Percentiles rank a stretch among this genome's conserved stretches.
phyloP scores from a whole-genome alignment of 2,888 invertebrate species.

The Aquatica leii region DNA sequence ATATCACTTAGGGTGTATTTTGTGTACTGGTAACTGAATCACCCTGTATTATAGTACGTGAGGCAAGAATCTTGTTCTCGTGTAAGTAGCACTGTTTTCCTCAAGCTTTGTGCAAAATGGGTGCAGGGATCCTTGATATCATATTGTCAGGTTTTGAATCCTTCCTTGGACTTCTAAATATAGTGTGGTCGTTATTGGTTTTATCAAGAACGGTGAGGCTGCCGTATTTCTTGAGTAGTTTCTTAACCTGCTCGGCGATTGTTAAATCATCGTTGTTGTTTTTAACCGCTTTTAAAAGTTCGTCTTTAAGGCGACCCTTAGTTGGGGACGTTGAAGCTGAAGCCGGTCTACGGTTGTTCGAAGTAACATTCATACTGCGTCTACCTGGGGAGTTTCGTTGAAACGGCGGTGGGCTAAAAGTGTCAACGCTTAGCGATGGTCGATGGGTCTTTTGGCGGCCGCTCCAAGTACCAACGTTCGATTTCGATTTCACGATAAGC shows the following conservation, averaged over 20 bases:
- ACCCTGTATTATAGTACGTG: not conserved
- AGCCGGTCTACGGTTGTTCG: slow-evolving; percentile 61
- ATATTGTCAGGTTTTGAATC: slow-evolving; percentile 63
- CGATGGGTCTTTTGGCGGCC: slow-evolving; percentile 66
- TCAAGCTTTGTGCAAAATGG: slow-evolving; percentile 45
- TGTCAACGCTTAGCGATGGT: slow-evolving; percentile 68
- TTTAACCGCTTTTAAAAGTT: slow-evolving; percentile 76
- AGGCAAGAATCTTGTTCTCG: not conserved
- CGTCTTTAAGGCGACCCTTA: slow-evolving; percentile 71
- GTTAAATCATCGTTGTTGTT: slow-evolving; percentile 76
- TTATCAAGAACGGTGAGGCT: slow-evolving; percentile 65
- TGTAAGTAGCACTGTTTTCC: not conserved
- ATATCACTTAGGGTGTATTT: not conserved
- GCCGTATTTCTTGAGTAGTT: slow-evolving; percentile 69
- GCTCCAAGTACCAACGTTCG: slow-evolving; percentile 76
- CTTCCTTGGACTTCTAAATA: slow-evolving; percentile 62
- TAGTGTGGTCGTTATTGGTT: slow-evolving; percentile 63
- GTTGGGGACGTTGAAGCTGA: slow-evolving; percentile 71
- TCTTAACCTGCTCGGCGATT: slow-evolving; percentile 79
- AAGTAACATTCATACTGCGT: slow-evolving; percentile 59
- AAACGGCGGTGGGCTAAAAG: slow-evolving; percentile 62
- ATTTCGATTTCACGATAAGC: slow-evolving; percentile 62
- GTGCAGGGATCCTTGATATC: slow-evolving; percentile 65
- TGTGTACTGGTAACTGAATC: not conserved
- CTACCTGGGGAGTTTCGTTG: slow-evolving; percentile 55